phyloP scores from a whole-genome alignment of 2,113 vertebrate genomes.

The Gymnobelideus leadbeateri region DNA sequence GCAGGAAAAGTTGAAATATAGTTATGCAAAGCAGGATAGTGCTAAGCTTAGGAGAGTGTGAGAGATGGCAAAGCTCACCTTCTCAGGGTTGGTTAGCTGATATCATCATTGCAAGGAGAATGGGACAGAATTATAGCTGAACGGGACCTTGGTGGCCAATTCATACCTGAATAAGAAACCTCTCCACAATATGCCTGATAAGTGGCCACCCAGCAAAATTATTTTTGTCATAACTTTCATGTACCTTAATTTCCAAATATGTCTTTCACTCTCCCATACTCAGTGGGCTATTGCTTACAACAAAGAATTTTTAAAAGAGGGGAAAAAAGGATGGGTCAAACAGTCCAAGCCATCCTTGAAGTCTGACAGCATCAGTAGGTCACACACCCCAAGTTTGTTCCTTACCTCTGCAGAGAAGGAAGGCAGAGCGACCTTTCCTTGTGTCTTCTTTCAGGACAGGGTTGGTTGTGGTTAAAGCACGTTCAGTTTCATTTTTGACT shows the following conservation, averaged over 20 bases:
- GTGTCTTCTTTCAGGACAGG: neutral
- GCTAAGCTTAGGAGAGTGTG: conserved; percentile 53
- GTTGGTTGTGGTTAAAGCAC: neutral
- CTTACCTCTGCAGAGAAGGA: neutral
- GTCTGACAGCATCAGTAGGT: neutral
- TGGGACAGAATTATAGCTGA: neutral
- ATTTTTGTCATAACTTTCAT: neutral
- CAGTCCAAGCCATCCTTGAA: neutral
- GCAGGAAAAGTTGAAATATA: conserved; percentile 71
- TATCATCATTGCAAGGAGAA: neutral
- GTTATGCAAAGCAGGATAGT: conserved; percentile 71
- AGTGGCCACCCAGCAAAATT: neutral
- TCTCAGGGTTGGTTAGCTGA: neutral
- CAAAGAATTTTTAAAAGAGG: neutral
- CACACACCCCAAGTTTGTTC: neutral
- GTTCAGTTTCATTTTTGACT: neutral
- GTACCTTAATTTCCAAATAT: neutral
- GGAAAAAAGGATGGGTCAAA: neutral
- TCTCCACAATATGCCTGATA: neutral
- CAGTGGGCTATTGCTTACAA: neutral
- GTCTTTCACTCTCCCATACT: neutral
- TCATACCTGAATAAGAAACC: neutral
- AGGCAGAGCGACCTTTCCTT: neutral
- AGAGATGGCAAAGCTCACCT: conserved; percentile 50
- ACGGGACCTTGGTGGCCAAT: neutral